These are phyloP conservation scores for Pimpla rufipes DNA, from an alignment of 2,888 invertebrate genomes.

Conservation along the genomic window DNA sequence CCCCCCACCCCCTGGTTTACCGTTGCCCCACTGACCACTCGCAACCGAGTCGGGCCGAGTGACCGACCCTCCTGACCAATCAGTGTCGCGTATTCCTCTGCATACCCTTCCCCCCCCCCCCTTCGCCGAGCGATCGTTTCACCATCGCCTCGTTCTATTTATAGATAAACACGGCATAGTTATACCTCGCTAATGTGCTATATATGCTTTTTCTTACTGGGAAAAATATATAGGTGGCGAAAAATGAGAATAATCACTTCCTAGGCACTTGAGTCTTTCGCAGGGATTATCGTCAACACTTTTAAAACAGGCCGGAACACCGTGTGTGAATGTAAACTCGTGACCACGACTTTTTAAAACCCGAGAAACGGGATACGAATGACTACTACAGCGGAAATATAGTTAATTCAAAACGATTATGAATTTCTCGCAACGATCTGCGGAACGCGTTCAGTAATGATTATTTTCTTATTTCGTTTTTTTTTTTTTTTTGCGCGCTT, in stretches of 20 bases:
- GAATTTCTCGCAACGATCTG: too few relatives aligned
- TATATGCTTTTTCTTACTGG: constrained; percentile 43
- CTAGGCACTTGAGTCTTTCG: constrained; percentile 2
- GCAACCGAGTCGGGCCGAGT: constrained; percentile 49
- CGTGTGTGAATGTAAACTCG: too few relatives aligned
- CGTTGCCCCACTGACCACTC: constrained; percentile 74
- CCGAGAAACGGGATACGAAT: too few relatives aligned
- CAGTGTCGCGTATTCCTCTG: constrained; percentile 34
- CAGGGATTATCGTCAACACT: constrained; percentile 24
- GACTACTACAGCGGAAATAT: too few relatives aligned
- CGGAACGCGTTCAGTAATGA: too few relatives aligned
- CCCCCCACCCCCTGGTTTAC: constrained; percentile 52
- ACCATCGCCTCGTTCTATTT: constrained; percentile 75
- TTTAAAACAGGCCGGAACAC: background rate
- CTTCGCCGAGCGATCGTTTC: constrained; percentile 70
- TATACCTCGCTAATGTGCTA: constrained; percentile 49
- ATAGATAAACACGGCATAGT: constrained; percentile 72
- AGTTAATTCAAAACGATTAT: too few relatives aligned
- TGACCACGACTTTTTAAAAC: too few relatives aligned
- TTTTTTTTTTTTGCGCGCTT: too few relatives aligned
- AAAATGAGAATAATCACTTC: constrained; percentile 69
- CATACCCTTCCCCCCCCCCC: constrained; percentile 47
- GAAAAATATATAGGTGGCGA: constrained; percentile 46
- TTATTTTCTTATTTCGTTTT: too few relatives aligned
- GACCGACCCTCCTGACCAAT: constrained; percentile 68